A percentile compares a stretch with the other conserved stretches of the same genome.
phyloP scores from a whole-genome alignment of 2,797 vertebrate species.

The Merluccius polli region DNA sequence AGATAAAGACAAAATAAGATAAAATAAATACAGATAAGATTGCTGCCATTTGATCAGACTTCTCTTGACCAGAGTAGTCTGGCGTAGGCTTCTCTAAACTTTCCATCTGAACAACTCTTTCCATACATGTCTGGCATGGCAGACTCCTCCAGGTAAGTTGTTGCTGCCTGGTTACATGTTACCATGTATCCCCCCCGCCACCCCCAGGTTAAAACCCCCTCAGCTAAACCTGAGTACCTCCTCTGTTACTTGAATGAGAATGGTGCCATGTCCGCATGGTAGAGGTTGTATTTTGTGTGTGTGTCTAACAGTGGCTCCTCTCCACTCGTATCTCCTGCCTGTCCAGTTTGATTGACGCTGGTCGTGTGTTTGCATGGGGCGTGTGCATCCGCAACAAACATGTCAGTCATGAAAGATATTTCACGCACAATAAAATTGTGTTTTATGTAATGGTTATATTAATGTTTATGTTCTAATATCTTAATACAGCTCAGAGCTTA shows the following conservation, averaged over 20 bases:
- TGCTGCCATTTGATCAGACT: neutral
- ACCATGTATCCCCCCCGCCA: neutral
- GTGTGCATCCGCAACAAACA: neutral
- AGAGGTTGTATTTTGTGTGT: neutral
- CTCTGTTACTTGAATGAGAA: neutral
- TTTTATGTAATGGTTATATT: neutral
- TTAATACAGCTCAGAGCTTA: neutral
- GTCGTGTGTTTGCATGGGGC: neutral
- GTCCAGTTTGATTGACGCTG: neutral
- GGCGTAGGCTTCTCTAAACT: slow-evolving; percentile 54
- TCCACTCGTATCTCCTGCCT: neutral
- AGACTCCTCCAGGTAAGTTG: slow-evolving; percentile 86
- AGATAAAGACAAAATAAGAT: neutral
- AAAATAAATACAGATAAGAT: neutral
- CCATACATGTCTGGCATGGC: slow-evolving; percentile 82
- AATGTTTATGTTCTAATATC: neutral
- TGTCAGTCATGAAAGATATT: neutral
- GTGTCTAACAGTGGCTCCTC: neutral
- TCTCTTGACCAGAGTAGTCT: neutral
- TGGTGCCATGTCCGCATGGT: slow-evolving; percentile 1
- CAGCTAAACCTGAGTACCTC: neutral
- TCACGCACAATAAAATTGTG: neutral
- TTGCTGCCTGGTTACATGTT: slow-evolving; percentile 5
- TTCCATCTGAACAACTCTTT: slow-evolving; percentile 73
- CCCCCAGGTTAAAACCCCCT: neutral